Evolutionary conservation across 2,113 vertebrate genomes (phyloP).

Genomic region (Aptenodytes forsteri): DNA sequence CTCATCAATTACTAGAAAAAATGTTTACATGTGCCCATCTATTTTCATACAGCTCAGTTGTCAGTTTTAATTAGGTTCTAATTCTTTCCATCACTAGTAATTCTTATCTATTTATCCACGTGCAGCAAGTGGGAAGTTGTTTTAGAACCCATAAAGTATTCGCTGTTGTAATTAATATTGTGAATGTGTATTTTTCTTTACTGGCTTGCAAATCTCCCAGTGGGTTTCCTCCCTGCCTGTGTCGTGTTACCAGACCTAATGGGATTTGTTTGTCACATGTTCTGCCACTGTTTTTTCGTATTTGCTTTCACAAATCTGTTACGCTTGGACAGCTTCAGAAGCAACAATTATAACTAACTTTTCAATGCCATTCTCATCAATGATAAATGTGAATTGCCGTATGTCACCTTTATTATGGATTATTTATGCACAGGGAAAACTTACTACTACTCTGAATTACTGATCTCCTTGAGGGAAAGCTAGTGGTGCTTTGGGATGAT

Average conservation of each 20-base stretch:
- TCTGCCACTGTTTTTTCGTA: constrained; percentile 55
- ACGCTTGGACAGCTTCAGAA: constrained; percentile 43
- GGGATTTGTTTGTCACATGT: constrained; percentile 60
- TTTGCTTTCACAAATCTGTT: constrained; percentile 55
- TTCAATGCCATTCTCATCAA: constrained; percentile 18
- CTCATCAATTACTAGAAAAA: constrained; percentile 43
- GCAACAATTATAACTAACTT: constrained; percentile 4
- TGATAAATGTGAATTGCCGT: constrained; percentile 42
- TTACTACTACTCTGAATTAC: constrained; percentile 43
- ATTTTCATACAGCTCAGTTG: constrained; percentile 34
- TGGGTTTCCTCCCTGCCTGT: constrained; percentile 28
- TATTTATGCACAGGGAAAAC: constrained; percentile 42
- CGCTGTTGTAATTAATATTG: constrained; percentile 45
- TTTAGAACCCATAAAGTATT: constrained; percentile 24
- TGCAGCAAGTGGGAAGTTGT: constrained; percentile 35
- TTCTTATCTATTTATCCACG: constrained; percentile 48
- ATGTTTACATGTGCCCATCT: constrained; percentile 34
- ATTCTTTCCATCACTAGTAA: constrained; percentile 43
- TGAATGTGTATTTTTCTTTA: constrained; percentile 44
- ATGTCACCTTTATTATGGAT: constrained; percentile 36
- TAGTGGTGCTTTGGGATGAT: background rate
- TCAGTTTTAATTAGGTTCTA: constrained; percentile 54
- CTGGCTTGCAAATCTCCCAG: constrained; percentile 24
- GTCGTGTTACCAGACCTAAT: background rate
- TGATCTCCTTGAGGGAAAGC: constrained; percentile 39